Evolutionary conservation across 2,113 vertebrate species (phyloP), one percentile per base, ranked within the genome.

Genomic region (Carassius auratus): DNA sequence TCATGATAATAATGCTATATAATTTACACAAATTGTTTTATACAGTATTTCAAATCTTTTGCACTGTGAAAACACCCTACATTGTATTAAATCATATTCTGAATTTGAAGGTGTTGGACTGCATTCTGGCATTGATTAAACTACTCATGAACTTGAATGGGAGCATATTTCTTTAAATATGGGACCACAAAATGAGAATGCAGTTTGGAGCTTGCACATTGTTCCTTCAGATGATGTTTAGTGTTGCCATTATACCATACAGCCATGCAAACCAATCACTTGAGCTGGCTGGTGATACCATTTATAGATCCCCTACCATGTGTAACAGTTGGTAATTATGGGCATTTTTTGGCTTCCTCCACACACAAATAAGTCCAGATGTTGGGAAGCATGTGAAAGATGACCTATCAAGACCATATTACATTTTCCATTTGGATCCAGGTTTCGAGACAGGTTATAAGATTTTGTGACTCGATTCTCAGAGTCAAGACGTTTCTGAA

Each of bases 331-430:
- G 30, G 52, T 59, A 59, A 78, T 36, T 78, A 17, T 48, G 38
- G 30, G 26, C 64, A 82, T 55, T 42, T 48, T 66, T 50, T 66
- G 42, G 38, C n/a, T 66, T 68, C 23, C 62, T 55, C 64, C 1
- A 38, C 8, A 33, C 64, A 36, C 55, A 38, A 79, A 79, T 12
- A n/a, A 21, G 61, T 66, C 78, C 36, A 42, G 33, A 61, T 79
- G 78, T 50, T 66, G n/a, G 45, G 33, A 69, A 55, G 21, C 1
- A 13, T 71, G 30, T 71, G 48, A 55, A 82, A 55, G 80, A 57
- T 82, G 45, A 71, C 64, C 64, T 82, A 71, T 82, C 62, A 2
- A 55, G 64, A 82, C 14, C 48, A 55, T 55, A 71, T 82, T 85
- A 38, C n/a, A 7, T 48, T 66, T 77, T 57, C 59, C 59, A 76